A percentile compares a stretch with the other conserved stretches of the same genome.
phyloP scores from a whole-genome alignment of 2,888 invertebrate species.

The Hydrotaea diabolus region DNA sequence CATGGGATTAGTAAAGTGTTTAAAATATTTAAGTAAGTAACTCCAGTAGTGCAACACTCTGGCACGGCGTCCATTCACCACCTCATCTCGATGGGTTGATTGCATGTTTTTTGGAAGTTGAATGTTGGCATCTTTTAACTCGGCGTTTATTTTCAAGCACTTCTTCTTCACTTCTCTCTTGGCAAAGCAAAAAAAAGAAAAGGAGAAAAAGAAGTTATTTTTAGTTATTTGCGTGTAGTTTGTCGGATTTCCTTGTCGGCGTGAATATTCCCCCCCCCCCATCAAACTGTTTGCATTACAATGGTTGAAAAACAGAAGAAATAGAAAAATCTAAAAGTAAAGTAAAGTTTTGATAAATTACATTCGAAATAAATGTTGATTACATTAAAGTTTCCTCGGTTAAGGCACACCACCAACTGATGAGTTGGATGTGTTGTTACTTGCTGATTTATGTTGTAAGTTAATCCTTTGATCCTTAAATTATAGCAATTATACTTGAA shows the following conservation, averaged over 20 bases:
- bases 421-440: background rate
- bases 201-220: background rate
- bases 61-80: background rate
- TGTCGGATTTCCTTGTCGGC: slow-evolving; percentile 56
- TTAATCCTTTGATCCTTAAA: slow-evolving; percentile 1
- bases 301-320: slow-evolving; percentile 44
- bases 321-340: slow-evolving; percentile 17
- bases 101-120: slow-evolving; percentile 40
- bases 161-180: background rate
- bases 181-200: background rate
- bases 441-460: slow-evolving; percentile 21
- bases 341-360: slow-evolving; percentile 30
- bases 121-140: slow-evolving; percentile 55
- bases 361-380: slow-evolving; percentile 37
- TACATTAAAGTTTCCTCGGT: slow-evolving; percentile 24
- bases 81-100: background rate
- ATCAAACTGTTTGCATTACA: slow-evolving; percentile 59
- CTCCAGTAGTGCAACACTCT: slow-evolving; percentile 21
- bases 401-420: background rate
- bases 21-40: slow-evolving; percentile 54
- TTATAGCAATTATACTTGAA: background rate
- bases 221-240: slow-evolving; percentile 41
- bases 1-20: slow-evolving; percentile 55
- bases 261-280: slow-evolving; percentile 41
- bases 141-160: slow-evolving; percentile 42